Conservation (phyloP, 2,888 invertebrate genomes). For the Sacculina carcini region DNA sequence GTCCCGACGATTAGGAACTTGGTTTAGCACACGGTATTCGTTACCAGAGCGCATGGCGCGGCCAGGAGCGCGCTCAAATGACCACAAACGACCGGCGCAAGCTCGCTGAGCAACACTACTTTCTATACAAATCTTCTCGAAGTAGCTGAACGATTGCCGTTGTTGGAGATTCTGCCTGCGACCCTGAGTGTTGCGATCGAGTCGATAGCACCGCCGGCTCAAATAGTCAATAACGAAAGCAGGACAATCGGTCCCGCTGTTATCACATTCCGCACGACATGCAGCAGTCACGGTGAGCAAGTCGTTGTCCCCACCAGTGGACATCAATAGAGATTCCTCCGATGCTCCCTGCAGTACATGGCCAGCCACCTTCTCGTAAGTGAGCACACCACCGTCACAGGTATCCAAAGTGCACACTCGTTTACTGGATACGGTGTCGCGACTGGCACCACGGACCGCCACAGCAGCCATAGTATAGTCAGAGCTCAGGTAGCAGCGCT, state of each 20-base stretch:
- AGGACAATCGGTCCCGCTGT: constrained; percentile 22
- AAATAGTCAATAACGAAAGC: constrained; percentile 22
- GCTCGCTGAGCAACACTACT: constrained; percentile 19
- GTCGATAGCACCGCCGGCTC: constrained; percentile 21
- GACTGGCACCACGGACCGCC: constrained; percentile 12
- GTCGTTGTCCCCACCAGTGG: constrained; percentile 15
- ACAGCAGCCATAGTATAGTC: constrained; percentile 21
- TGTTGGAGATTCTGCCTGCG: constrained; percentile 20
- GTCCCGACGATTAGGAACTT: constrained; percentile 24
- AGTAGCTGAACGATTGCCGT: constrained; percentile 22
- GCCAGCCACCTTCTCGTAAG: constrained; percentile 23
- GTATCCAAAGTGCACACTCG: constrained; percentile 10
- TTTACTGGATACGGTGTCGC: constrained; percentile 15
- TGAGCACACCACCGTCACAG: constrained; percentile 22
- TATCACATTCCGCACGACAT: constrained; percentile 14
- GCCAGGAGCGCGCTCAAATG: constrained; percentile 26
- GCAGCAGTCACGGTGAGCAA: constrained; percentile 14
- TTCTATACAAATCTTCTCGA: constrained; percentile 23
- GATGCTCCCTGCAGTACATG: constrained; percentile 21
- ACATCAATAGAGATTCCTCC: constrained; percentile 19
- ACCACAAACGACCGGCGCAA: constrained; percentile 22
- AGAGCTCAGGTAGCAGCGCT: constrained; percentile 21
- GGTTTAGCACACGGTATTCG: constrained; percentile 21
- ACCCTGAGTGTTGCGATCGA: constrained; percentile 23
- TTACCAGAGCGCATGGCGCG: constrained; percentile 23